Percentiles rank a stretch among this genome's conserved stretches.
phyloP scores from a whole-genome alignment of 2,888 invertebrate genomes.

The Allygus modestus region DNA sequence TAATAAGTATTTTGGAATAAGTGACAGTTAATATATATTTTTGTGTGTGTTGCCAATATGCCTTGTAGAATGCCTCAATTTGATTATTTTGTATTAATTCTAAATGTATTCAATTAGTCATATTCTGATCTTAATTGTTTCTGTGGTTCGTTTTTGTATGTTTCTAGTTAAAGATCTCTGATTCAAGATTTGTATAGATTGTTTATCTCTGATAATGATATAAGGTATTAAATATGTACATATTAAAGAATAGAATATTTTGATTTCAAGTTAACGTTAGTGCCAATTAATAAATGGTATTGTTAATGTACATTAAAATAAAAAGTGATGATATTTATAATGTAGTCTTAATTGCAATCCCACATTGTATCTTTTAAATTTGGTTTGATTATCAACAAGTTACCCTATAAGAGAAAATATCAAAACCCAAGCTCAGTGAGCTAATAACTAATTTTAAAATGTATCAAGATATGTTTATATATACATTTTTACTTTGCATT shows the following conservation, averaged over 20 bases:
- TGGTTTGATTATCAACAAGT: too few relatives aligned
- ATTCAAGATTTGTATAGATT: not conserved
- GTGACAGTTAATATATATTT: constrained; percentile 1
- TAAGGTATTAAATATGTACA: constrained; percentile 12
- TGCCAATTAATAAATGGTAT: constrained; percentile 33
- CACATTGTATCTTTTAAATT: not conserved
- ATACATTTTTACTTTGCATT: too few relatives aligned
- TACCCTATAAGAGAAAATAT: too few relatives aligned
- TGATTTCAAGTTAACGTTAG: constrained; percentile 21
- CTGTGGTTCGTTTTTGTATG: constrained; percentile 29
- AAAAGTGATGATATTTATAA: constrained; percentile 38
- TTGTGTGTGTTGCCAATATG: constrained; percentile 15
- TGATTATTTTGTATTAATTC: not conserved
- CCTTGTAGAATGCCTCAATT: constrained; percentile 25
- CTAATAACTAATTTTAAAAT: too few relatives aligned
- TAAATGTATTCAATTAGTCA: not conserved
- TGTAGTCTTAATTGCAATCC: not conserved
- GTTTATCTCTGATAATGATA: not conserved
- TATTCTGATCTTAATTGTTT: not conserved
- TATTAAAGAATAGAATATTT: constrained; percentile 15
- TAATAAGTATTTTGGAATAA: constrained; percentile 27
- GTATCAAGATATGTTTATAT: too few relatives aligned
- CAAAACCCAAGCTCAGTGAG: too few relatives aligned
- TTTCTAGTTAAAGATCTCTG: not conserved
- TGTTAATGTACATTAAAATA: constrained; percentile 38